Base-by-base conservation (phyloP, 2,888 invertebrate genomes). In the Himalopsyche anomala region DNA sequence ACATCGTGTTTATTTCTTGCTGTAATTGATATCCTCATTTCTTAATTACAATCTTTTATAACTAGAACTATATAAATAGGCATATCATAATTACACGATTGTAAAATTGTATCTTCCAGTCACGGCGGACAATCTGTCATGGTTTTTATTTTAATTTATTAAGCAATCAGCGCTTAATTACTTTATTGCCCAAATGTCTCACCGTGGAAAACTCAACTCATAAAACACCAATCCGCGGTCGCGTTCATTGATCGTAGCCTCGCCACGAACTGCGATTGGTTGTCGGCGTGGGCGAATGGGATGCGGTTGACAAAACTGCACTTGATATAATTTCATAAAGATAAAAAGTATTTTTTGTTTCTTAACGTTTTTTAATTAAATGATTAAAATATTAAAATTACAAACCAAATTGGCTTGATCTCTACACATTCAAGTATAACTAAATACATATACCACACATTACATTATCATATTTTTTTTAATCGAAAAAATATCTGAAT, bases 191-290 rank as follows among this genome's bases (percentile, higher is more conserved):
- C 81, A 62, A 81, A 80, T 79, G 81, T 82, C 69, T 82, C 81
- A 80, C 62, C 80, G 28, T 42, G 55, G 38, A 80, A 80, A 80
- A 80, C 69, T 62, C 54, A 19, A 54, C 51, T 62, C 82, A 85
- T 84, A 84, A 84, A 86, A 86, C 86, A 82, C 84, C 80, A 84
- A 74, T 84, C 84, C 80, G 80, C 79, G 84, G 84, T 80, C 84
- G 55, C 84, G 55, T 83, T 81, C 83, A 54, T 79, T 40, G 84
- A 84, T 84, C 38, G 54, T 5, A 42, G 42, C 36, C 79, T 40
- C 84, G 55, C 79, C 69, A 74, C 51, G 69, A 83, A 54, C 55
- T 54, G 40, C 80, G 40, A 84, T 80, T 84, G 80, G 55, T 42
- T 83, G 40, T 36, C 84, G 74, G 84, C 79, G 84, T 84, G 84